Conservation (phyloP, 2,113 vertebrate species). For the Aramus guarauna region DNA sequence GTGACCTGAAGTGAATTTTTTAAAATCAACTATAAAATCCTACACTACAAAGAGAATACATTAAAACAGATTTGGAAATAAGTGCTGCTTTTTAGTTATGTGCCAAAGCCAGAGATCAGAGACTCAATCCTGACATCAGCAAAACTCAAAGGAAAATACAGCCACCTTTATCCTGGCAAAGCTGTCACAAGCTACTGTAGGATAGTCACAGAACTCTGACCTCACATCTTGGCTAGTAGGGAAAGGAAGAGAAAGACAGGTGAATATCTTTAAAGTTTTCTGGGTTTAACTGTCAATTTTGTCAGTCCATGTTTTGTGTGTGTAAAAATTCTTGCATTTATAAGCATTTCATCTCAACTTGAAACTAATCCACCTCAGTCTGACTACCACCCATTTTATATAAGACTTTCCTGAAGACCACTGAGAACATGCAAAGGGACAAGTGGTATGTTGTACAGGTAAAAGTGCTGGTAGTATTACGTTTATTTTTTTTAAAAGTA, state of each 20-base stretch:
- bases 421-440: not conserved
- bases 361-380: not conserved
- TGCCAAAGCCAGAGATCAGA: slow-evolving; percentile 12
- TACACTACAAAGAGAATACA: not conserved
- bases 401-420: not conserved
- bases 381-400: not conserved
- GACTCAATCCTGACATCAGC: not conserved
- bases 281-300: not conserved
- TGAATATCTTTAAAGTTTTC: not conserved
- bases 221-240: not conserved
- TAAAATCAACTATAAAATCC: not conserved
- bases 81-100: slow-evolving; percentile 13
- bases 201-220: not conserved
- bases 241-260: not conserved
- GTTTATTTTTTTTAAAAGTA: not conserved
- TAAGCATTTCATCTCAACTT: not conserved
- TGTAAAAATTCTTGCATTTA: not conserved
- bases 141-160: not conserved
- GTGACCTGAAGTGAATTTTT: not conserved
- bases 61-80: slow-evolving; percentile 6
- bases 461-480: not conserved
- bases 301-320: not conserved
- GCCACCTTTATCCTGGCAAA: not conserved
- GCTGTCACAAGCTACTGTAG: not conserved
- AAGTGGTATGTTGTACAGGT: not conserved